Evolutionary conservation across 2,888 invertebrate species (phyloP).

Genomic region (Julus scandinavius): DNA sequence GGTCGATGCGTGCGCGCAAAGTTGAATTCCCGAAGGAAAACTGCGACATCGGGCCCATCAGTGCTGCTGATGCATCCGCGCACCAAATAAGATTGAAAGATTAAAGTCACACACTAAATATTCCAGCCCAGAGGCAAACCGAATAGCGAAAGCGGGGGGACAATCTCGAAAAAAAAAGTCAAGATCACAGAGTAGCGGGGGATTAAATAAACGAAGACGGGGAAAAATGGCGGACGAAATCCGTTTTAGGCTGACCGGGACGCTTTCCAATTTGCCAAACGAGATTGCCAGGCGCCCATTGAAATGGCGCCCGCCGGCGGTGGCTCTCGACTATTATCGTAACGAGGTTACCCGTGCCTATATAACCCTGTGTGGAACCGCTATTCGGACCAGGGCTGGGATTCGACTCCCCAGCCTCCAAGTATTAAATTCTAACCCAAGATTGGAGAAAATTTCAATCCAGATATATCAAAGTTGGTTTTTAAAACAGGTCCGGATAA

Average conservation of each 20-base stretch:
- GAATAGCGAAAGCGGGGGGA: not conserved
- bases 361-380: no score
- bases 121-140: not conserved
- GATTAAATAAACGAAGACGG: conserved; percentile 2
- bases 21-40: not conserved
- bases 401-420: no score
- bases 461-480: no score
- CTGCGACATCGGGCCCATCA: conserved; percentile 5
- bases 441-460: no score
- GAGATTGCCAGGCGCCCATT: not conserved
- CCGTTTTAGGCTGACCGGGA: conserved; percentile 33
- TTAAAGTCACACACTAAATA: conserved; percentile 13
- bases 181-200: not conserved
- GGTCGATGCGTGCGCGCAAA: not conserved
- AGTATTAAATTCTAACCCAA: no score
- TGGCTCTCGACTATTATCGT: not conserved
- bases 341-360: not conserved
- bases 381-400: no score
- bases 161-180: not conserved
- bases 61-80: conserved; percentile 3
- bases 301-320: not conserved
- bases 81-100: conserved; percentile 33
- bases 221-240: conserved; percentile 16
- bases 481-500: no score
- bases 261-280: conserved; percentile 27